Conservation (phyloP, 2,888 invertebrate species). For the Campoletis raptor region DNA sequence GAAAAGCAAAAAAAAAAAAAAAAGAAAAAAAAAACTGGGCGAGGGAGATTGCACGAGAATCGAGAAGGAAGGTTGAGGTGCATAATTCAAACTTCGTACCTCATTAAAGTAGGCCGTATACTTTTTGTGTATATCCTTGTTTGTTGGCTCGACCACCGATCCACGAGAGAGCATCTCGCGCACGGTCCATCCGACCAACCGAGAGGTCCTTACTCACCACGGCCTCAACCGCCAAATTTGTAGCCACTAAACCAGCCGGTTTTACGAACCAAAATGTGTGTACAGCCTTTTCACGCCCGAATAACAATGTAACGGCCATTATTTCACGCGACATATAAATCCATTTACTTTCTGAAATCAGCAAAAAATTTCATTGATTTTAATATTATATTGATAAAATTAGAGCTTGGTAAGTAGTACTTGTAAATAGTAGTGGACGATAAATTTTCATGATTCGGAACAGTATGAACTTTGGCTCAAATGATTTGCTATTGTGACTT, state of each 20-base stretch:
- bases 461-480: background rate
- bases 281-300: constrained; percentile 82
- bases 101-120: constrained; percentile 80
- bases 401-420: background rate
- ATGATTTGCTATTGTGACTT: background rate
- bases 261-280: constrained; percentile 80
- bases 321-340: constrained; percentile 30
- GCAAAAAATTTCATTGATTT: background rate
- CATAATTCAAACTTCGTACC: constrained; percentile 82
- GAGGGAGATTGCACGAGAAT: constrained; percentile 54
- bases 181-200: constrained; percentile 60
- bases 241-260: constrained; percentile 82
- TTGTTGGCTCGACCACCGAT: constrained; percentile 10
- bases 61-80: constrained; percentile 72
- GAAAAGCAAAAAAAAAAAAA: constrained; percentile 48
- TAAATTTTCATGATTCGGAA: background rate
- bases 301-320: constrained; percentile 79
- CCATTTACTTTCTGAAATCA: constrained; percentile 1
- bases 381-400: background rate
- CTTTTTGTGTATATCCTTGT: constrained; percentile 67
- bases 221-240: constrained; percentile 80
- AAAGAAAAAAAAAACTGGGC: too few relatives aligned
- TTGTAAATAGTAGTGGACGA: background rate
- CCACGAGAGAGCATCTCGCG: background rate
- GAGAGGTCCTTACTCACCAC: constrained; percentile 67